Percentiles rank a stretch among this genome's conserved stretches.
These are phyloP conservation scores for Azorinus chamasolen DNA, from an alignment of 2,888 invertebrate species.

Conservation along the genomic window DNA sequence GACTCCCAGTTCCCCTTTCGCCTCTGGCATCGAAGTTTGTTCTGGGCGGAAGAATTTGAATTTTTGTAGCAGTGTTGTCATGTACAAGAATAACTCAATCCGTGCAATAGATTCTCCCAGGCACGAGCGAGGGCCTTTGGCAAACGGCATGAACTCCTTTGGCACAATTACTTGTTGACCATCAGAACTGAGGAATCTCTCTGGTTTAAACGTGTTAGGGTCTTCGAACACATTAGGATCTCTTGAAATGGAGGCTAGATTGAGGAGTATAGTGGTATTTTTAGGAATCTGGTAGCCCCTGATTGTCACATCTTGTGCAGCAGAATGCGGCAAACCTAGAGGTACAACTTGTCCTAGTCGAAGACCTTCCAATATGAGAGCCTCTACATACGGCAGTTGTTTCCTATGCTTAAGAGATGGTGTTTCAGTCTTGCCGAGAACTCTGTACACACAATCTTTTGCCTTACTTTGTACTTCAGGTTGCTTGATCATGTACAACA, in stretches of 20 bases:
- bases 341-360: constrained; percentile 40
- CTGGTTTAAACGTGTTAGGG: constrained; percentile 44
- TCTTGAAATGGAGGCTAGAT: constrained; percentile 38
- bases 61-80: constrained; percentile 38
- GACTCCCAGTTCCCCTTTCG: constrained; percentile 35
- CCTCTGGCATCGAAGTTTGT: too few relatives aligned
- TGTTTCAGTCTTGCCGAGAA: constrained; percentile 19
- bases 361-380: constrained; percentile 41
- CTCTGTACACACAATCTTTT: constrained; percentile 39
- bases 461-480: constrained; percentile 46
- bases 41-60: constrained; percentile 10
- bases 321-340: constrained; percentile 40
- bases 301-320: constrained; percentile 27
- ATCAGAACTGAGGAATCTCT: constrained; percentile 31
- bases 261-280: constrained; percentile 36
- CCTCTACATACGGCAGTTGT: constrained; percentile 35
- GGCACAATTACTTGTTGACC: constrained; percentile 10
- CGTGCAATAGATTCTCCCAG: constrained; percentile 28
- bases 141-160: constrained; percentile 46
- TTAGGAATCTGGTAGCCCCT: constrained; percentile 44
- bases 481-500: constrained; percentile 43
- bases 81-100: constrained; percentile 46
- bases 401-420: constrained; percentile 25
- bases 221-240: constrained; percentile 38
- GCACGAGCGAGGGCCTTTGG: constrained; percentile 47